Conservation (phyloP, 2,888 invertebrate genomes). For the Catonia carolina region DNA sequence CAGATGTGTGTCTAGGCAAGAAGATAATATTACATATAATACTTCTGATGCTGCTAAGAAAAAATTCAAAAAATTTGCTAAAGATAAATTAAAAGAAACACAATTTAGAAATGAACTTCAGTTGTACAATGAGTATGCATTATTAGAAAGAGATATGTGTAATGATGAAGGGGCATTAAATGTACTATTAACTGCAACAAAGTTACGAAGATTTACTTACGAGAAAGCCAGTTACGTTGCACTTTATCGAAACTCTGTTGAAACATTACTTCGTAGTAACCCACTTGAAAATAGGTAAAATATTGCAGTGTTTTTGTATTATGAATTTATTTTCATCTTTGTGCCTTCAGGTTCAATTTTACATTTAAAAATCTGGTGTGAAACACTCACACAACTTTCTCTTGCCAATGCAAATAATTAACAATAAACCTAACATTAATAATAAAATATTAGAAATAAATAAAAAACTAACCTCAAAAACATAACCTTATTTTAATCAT, state of each 20-base stretch:
- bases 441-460: too few species aligned
- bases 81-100: constrained; percentile 49
- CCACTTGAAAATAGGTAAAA: constrained; percentile 21
- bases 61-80: constrained; percentile 48
- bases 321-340: too few species aligned
- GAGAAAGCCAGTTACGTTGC: constrained; percentile 42
- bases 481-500: too few species aligned
- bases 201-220: constrained; percentile 18
- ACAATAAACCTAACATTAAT: too few species aligned
- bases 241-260: constrained; percentile 43
- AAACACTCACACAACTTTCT: too few species aligned
- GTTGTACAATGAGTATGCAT: constrained; percentile 56
- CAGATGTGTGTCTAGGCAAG: too few species aligned
- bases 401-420: too few species aligned
- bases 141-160: constrained; percentile 40
- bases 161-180: constrained; percentile 12
- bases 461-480: too few species aligned
- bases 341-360: too few species aligned
- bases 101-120: constrained; percentile 51
- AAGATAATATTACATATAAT: too few species aligned
- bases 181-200: constrained; percentile 22
- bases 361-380: too few species aligned
- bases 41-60: constrained; percentile 43
- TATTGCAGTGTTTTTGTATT: constrained; percentile 4
- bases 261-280: constrained; percentile 30